Base-by-base conservation (phyloP, 2,113 vertebrate species). In the Xiphophorus hellerii region DNA sequence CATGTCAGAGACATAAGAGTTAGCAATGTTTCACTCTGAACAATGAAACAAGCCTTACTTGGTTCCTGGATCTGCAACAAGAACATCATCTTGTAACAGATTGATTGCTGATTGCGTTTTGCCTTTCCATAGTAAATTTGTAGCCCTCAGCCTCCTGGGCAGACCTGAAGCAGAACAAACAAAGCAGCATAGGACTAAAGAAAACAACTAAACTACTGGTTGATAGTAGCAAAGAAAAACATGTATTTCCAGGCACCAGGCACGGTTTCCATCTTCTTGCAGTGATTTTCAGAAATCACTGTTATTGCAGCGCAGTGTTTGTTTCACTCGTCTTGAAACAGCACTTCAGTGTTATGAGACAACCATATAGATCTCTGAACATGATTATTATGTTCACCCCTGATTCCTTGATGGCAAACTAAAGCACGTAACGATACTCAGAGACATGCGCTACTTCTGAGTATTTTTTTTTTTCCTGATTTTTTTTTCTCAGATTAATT, bases 51-150 rank as follows among this genome's bases (percentile, higher is more conserved):
- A 74, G 35, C 82, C 93, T 90, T 79, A 98, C 97, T 96, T 97
- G 62, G 97, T 98, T 80, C 97, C 96, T 0, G 96, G 97, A 76
- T 98, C 97, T 0, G 94, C 96, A 0, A 98, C 96, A 9, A 99
- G 88, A 9, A 97, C 89, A 0, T 98, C 97, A 2, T 98, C 97
- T 39, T 95, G 95, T 33, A 99, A 93, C 42, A 98, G 94, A 15
- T 88, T 90, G 2, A 98, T 88, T 3, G 97, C 97, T 0, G 96
- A 93, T 71, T 96, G 93, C 0, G 96, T 98, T 73, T 80, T 96
- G 28, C 97, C 97, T 73, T 92, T 95, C 97, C 97, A 98, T 12
- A 97, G 93, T 76, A 98, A 93, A 1, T 89, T 96, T 39, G 97
- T 98, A 44, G 96, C 94, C 0, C 96, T 63, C 48, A 98, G 95